phyloP scores from a whole-genome alignment of 2,113 vertebrate genomes.

The Nannobrachium achirus region DNA sequence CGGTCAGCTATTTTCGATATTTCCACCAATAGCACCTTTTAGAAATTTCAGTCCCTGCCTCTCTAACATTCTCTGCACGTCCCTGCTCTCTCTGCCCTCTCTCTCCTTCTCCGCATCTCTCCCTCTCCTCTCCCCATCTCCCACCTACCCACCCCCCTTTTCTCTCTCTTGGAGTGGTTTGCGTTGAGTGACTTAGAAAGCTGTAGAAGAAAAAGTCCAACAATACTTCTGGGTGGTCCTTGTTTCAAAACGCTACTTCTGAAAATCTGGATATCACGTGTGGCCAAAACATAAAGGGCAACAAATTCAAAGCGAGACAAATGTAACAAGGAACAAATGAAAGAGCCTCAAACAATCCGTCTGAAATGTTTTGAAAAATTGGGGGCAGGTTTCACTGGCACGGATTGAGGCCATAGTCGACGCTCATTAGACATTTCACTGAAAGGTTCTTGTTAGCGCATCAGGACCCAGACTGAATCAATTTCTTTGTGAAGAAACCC shows the following conservation, averaged over 20 bases:
- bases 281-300: conserved; percentile 54
- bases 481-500: no score
- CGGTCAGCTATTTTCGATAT: no score
- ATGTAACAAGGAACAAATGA: conserved; percentile 53
- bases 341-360: conserved; percentile 52
- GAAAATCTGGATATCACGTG: conserved; percentile 71
- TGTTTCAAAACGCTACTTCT: conserved; percentile 42
- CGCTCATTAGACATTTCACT: neutral
- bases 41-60: no score
- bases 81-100: no score
- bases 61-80: no score
- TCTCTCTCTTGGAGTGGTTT: conserved; percentile 38
- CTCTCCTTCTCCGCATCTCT: neutral
- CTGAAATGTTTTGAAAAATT: conserved; percentile 44
- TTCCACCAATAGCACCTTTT: no score
- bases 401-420: neutral
- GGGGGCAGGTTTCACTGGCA: conserved; percentile 21
- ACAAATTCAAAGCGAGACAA: conserved; percentile 66
- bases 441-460: neutral
- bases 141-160: no score
- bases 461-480: neutral
- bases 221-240: conserved; percentile 71
- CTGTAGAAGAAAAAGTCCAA: conserved; percentile 19
- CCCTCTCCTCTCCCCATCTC: conserved; percentile 28
- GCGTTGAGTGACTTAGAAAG: conserved; percentile 20